Conservation (phyloP, 1,140 invertebrate genomes). For the Pectinophora gossypiella region DNA sequence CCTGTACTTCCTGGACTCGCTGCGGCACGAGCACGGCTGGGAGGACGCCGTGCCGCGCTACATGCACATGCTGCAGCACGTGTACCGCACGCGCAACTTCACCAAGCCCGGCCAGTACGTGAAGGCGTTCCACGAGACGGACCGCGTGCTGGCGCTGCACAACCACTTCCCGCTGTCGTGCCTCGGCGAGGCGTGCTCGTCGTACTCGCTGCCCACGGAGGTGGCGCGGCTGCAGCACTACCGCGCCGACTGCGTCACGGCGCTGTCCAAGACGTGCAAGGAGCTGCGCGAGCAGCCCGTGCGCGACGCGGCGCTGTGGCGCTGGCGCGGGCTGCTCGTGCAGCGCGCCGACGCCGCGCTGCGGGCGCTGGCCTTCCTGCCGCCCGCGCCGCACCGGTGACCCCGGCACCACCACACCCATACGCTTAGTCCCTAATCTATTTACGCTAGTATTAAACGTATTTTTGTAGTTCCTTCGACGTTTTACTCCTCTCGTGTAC, state of each 20-base stretch:
- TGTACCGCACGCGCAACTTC: constrained; percentile 92
- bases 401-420: constrained; percentile 13
- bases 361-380: constrained; percentile 84
- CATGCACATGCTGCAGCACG: constrained; percentile 96
- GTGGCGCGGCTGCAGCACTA: constrained; percentile 96
- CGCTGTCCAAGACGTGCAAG: constrained; percentile 89
- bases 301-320: constrained; percentile 92
- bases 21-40: constrained; percentile 87
- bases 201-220: constrained; percentile 87
- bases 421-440: constrained; percentile 35
- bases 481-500: not conserved
- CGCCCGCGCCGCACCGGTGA: constrained; percentile 47
- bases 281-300: constrained; percentile 89
- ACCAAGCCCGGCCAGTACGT: constrained; percentile 95
- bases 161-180: constrained; percentile 96
- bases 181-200: constrained; percentile 89
- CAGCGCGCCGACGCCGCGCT: constrained; percentile 82
- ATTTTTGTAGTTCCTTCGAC: constrained; percentile 42
- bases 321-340: constrained; percentile 86
- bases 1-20: constrained; percentile 95
- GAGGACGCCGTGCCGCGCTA: constrained; percentile 91
- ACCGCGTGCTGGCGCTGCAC: constrained; percentile 91
- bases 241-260: constrained; percentile 92
- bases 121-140: constrained; percentile 95
- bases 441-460: constrained; percentile 50